Conservation (phyloP, 2,888 invertebrate genomes). For the Margaritifera margaritifera region DNA sequence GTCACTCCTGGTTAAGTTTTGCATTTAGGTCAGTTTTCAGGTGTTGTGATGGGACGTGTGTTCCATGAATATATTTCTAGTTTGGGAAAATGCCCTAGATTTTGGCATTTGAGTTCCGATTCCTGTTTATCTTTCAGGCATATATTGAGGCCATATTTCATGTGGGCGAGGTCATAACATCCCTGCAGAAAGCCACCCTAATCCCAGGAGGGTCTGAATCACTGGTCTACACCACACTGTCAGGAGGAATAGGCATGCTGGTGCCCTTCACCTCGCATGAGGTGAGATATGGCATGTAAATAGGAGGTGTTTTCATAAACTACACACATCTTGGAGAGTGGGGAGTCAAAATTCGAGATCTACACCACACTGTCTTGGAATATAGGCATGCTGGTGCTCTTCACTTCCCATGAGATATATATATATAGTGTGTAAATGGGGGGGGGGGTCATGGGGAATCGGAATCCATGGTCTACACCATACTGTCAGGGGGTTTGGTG, state of each 20-base stretch:
- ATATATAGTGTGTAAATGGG: too few relatives aligned
- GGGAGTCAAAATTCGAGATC: too few relatives aligned
- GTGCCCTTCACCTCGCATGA: slow-evolving; percentile 73
- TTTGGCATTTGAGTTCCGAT: not conserved
- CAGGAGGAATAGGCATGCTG: slow-evolving; percentile 77
- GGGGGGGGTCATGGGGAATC: slow-evolving; percentile 82
- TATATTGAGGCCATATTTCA: slow-evolving; percentile 95
- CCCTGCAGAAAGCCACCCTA: slow-evolving; percentile 94
- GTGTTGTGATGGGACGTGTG: too few relatives aligned
- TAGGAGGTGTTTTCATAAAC: too few relatives aligned
- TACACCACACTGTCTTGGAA: too few relatives aligned
- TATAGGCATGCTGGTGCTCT: slow-evolving; percentile 15
- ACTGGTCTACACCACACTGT: slow-evolving; percentile 94
- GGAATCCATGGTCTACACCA: slow-evolving; percentile 96
- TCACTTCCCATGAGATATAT: slow-evolving; percentile 73
- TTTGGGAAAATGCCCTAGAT: not conserved
- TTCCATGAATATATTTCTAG: not conserved
- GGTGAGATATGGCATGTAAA: slow-evolving; percentile 40
- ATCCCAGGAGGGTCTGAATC: slow-evolving; percentile 99
- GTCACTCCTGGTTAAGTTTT: too few relatives aligned
- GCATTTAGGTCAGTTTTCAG: too few relatives aligned
- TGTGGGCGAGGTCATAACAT: slow-evolving; percentile 95
- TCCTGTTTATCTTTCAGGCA: slow-evolving; percentile 64
- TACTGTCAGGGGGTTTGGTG: slow-evolving; percentile 82
- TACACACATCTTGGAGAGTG: too few relatives aligned